Conservation (phyloP, 2,888 invertebrate species). For the Thecocarcelia acutangulata region DNA sequence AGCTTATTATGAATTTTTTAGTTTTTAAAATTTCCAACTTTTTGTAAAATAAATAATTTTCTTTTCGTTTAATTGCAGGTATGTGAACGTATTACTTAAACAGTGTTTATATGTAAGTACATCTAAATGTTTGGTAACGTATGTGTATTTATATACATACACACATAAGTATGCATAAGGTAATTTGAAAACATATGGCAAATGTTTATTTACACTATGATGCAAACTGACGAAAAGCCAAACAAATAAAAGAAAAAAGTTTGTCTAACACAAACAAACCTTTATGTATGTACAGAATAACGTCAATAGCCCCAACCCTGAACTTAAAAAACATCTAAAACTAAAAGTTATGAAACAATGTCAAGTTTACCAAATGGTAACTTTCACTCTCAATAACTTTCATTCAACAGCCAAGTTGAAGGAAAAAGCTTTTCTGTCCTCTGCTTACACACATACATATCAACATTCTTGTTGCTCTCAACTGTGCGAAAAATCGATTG, state of each 20-base stretch:
- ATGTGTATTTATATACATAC: background rate
- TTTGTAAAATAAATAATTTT: slow-evolving; percentile 21
- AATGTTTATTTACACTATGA: slow-evolving; percentile 35
- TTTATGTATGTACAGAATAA: slow-evolving; percentile 15
- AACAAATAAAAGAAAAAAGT: background rate
- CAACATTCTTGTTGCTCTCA: background rate
- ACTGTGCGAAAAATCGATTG: slow-evolving; percentile 70
- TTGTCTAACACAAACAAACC: background rate
- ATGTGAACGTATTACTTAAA: slow-evolving; percentile 11
- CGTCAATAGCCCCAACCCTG: slow-evolving; percentile 68
- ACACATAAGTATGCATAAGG: slow-evolving; percentile 1
- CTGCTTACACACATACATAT: slow-evolving; percentile 16
- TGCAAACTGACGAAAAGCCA: background rate
- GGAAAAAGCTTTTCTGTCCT: slow-evolving; percentile 49
- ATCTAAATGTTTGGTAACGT: slow-evolving; percentile 13
- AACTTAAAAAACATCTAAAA: slow-evolving; percentile 46
- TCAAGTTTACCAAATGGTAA: slow-evolving; percentile 59
- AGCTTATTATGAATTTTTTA: too few species aligned
- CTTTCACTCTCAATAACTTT: slow-evolving; percentile 60
- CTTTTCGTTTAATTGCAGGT: slow-evolving; percentile 38
- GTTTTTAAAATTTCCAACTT: too few species aligned
- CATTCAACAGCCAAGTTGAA: slow-evolving; percentile 2
- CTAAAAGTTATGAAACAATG: slow-evolving; percentile 47
- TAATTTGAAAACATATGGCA: slow-evolving; percentile 51
- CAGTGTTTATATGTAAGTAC: background rate